A percentile compares a stretch with the other conserved stretches of the same genome.
Conservation (phyloP, 2,113 vertebrate genomes). For the Cnemophilus loriae region DNA sequence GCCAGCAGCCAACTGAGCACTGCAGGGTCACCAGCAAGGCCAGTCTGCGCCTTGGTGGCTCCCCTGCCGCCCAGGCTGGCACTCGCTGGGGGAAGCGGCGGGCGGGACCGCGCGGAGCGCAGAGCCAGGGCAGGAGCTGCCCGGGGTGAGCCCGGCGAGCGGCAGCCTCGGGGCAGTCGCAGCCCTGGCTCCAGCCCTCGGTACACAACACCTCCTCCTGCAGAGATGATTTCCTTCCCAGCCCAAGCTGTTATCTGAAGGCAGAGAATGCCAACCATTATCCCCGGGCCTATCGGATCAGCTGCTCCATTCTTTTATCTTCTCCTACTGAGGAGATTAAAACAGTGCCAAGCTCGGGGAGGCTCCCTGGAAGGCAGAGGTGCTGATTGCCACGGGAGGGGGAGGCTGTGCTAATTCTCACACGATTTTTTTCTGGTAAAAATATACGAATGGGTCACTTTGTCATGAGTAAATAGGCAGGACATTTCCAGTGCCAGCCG, state of each 20-base stretch:
- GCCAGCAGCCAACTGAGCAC: not conserved
- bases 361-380: not conserved
- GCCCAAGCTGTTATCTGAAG: not conserved
- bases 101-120: not conserved
- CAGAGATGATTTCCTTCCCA: not conserved
- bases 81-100: not conserved
- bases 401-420: not conserved
- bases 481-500: not conserved
- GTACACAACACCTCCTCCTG: not conserved
- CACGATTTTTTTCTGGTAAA: not conserved
- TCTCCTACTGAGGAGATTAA: slow-evolving; percentile 9
- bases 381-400: not conserved
- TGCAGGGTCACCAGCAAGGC: rapidly evolving
- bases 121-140: not conserved
- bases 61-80: not conserved
- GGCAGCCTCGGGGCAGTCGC: rapidly evolving
- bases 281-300: not conserved
- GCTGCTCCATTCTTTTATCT: slow-evolving; percentile 30
- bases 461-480: rapidly evolving
- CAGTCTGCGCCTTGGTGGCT: rapidly evolving
- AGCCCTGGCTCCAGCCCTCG: not conserved
- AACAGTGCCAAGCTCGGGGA: not conserved
- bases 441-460: not conserved
- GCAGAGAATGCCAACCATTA: not conserved
- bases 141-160: not conserved